Conservation (phyloP, 2,113 vertebrate species). For the Clarias magur region DNA sequence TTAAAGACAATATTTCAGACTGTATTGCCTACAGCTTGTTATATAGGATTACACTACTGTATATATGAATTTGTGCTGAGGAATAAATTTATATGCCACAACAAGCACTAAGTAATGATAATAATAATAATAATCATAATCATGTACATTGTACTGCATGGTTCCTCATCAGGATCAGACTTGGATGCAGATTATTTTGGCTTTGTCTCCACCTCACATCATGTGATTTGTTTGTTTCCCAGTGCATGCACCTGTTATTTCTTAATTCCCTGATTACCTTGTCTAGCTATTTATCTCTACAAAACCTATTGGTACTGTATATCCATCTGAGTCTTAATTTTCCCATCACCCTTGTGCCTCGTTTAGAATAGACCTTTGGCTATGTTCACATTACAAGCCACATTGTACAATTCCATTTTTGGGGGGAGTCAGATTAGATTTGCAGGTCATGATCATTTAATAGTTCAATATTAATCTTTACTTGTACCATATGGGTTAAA, state of each 20-base stretch:
- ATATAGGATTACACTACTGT: not conserved
- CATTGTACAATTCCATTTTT: too few species aligned
- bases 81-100: not conserved
- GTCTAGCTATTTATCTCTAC: not conserved
- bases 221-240: not conserved
- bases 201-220: not conserved
- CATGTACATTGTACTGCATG: not conserved
- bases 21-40: not conserved
- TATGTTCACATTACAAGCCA: too few species aligned
- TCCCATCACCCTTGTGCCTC: not conserved
- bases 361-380: not conserved
- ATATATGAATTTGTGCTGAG: not conserved
- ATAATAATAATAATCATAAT: not conserved
- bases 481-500: too few species aligned
- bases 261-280: not conserved
- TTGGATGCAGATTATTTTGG: not conserved
- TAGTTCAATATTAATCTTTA: too few species aligned
- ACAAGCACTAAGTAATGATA: not conserved
- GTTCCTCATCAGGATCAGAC: not conserved
- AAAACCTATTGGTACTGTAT: not conserved
- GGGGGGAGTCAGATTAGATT: too few species aligned
- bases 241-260: not conserved
- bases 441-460: too few species aligned
- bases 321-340: not conserved
- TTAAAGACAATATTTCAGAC: not conserved